Conservation (phyloP, 2,888 invertebrate genomes). For the Lordiphosa fenestrarum region DNA sequence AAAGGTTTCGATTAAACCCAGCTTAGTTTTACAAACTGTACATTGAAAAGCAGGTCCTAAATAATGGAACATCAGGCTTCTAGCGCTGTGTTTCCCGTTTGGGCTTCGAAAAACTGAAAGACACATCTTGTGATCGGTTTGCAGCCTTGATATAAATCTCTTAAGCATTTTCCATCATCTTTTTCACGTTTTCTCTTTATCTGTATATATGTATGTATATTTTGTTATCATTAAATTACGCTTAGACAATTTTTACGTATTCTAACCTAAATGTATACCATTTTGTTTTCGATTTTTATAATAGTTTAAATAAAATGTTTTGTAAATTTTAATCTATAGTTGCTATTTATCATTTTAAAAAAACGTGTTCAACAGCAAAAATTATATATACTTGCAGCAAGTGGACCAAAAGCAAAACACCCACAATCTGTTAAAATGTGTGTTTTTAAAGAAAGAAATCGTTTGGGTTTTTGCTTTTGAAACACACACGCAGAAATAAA, state of each 20-base stretch:
- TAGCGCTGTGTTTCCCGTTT: too few relatives aligned
- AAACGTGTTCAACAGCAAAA: slow-evolving; percentile 61
- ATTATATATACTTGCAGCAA: slow-evolving; percentile 38
- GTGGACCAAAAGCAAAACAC: slow-evolving; percentile 54
- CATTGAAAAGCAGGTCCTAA: too few relatives aligned
- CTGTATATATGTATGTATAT: slow-evolving; percentile 43
- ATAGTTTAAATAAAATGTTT: slow-evolving; percentile 14
- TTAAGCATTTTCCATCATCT: slow-evolving; percentile 35
- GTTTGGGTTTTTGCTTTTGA: slow-evolving; percentile 24
- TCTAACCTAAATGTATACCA: slow-evolving; percentile 69
- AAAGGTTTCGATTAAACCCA: too few relatives aligned
- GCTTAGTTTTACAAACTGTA: too few relatives aligned
- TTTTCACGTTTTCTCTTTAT: slow-evolving; percentile 11
- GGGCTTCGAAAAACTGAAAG: too few relatives aligned
- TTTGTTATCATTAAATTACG: slow-evolving; percentile 67
- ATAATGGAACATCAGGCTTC: too few relatives aligned
- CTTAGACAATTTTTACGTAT: slow-evolving; percentile 71
- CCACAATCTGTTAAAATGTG: slow-evolving; percentile 26
- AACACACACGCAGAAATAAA: slow-evolving; percentile 36
- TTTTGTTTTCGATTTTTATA: slow-evolving; percentile 30
- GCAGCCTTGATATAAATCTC: slow-evolving; percentile 29
- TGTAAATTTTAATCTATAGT: slow-evolving; percentile 66
- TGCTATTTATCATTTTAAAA: slow-evolving; percentile 50
- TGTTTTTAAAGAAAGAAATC: slow-evolving; percentile 26
- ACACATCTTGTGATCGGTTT: too few relatives aligned